Base-by-base conservation (phyloP, 1,140 invertebrate genomes). In the Oncopodura yosiiana region DNA sequence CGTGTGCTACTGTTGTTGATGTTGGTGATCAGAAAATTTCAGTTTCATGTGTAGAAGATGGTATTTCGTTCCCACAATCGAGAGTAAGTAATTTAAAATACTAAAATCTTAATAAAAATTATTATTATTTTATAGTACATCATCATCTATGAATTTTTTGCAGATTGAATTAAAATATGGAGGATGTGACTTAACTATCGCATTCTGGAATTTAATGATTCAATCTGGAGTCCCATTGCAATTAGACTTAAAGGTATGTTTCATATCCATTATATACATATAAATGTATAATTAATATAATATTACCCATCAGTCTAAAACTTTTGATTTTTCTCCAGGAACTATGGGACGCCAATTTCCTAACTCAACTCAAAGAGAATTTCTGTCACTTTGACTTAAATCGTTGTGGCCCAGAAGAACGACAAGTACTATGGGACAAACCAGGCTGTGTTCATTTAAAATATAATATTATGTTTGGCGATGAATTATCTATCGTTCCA, bases 21-120 rank as follows among this genome's bases (percentile, higher is more conserved):
- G 83, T 95, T 41, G 93, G 93, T 0, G 90, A 94, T 69, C 87
- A 94, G 69, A 95, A 96, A 74, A 94, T 88, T 1, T 88, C 89
- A 1, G 83, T 96, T 14, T 93, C 88, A 11, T 97, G 93, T 74
- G 89, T 95, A 3, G 92, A 96, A 73, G 92, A 96, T 77, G 91
- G 89, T 12, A 87, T 95, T 49, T 94, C 90, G 42, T 86, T 92
- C 66, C 80, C 83, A 66, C 83, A 84, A 45, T 92, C 91, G 0
- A 76, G 91, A 66, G 77, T 88, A 60, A 62, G 71, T 53, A 23
- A 16, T 19, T 38, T 21, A 32, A 46, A 24, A 36, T 65, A 44
- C 38, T 11, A 8, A 18, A 49, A 53, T 41, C 42, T 37, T 52
- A 21, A 46, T 30, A 16, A 38, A 39, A 16, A 19, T 46, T 53